These are phyloP conservation scores for Synodontis membranacea DNA, from an alignment of 2,113 vertebrate species.

Conservation along the genomic window DNA sequence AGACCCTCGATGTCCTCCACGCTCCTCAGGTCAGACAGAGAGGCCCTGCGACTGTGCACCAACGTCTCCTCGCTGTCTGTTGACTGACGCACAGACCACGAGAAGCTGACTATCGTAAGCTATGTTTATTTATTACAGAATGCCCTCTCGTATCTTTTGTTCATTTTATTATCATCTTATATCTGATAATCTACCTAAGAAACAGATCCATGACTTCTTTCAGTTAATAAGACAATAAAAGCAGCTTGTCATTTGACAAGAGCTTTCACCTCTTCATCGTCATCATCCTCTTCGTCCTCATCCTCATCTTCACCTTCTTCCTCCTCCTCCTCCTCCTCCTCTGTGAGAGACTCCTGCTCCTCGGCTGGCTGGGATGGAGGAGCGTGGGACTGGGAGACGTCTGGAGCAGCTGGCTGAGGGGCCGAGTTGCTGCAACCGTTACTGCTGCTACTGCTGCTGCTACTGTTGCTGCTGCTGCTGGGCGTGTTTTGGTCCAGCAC, in stretches of 20 bases:
- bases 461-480: constrained; percentile 36
- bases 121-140: background rate
- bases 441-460: constrained; percentile 27
- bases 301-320: background rate
- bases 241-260: background rate
- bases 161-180: background rate
- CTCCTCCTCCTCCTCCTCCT: constrained; percentile 16
- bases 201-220: background rate
- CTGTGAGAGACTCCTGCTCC: constrained; percentile 37
- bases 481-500: constrained; percentile 77
- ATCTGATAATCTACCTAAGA: background rate
- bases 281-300: background rate
- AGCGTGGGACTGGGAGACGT: constrained; percentile 1
- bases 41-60: constrained; percentile 82
- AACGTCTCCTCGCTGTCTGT: constrained; percentile 80
- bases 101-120: background rate
- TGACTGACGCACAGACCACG: constrained; percentile 65
- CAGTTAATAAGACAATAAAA: background rate
- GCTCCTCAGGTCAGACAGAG: constrained; percentile 83
- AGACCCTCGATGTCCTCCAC: constrained; percentile 84
- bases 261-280: background rate
- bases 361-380: constrained; percentile 38
- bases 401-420: constrained; percentile 8
- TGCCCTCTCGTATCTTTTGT: background rate
- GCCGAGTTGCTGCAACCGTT: constrained; percentile 16